A percentile compares a stretch with the other conserved stretches of the same genome.
phyloP scores from a whole-genome alignment of 2,888 invertebrate genomes.

The Morpho helenor region DNA sequence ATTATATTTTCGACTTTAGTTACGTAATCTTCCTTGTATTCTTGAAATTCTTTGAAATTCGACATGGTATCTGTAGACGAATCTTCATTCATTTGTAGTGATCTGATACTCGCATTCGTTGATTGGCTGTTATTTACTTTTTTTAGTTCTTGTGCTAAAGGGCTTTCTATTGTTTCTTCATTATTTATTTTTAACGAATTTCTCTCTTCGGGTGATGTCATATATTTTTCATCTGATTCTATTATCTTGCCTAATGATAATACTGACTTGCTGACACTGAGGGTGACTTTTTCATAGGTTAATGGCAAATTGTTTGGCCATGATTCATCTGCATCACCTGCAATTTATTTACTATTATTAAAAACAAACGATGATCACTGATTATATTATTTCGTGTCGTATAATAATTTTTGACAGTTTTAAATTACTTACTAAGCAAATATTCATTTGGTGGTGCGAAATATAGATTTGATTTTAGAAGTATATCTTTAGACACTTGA shows the following conservation, averaged over 20 bases:
- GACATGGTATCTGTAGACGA: neutral
- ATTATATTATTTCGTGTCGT: too few species aligned
- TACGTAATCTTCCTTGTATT: neutral
- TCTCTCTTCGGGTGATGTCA: constrained; percentile 3
- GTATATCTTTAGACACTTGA: constrained; percentile 8
- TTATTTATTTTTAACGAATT: neutral
- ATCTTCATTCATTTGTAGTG: neutral
- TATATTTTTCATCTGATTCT: constrained; percentile 46
- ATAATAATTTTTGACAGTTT: neutral
- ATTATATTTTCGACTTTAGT: neutral
- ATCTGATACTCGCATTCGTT: neutral
- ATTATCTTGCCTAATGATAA: constrained; percentile 54
- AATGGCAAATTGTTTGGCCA: constrained; percentile 50
- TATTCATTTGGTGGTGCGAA: constrained; percentile 44
- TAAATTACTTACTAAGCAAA: constrained; percentile 49
- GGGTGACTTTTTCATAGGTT: constrained; percentile 41
- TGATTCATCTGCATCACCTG: constrained; percentile 56
- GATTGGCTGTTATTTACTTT: neutral
- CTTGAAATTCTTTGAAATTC: neutral
- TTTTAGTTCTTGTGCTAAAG: neutral
- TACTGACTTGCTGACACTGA: constrained; percentile 53
- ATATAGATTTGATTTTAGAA: constrained; percentile 22
- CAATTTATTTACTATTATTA: constrained; percentile 1
- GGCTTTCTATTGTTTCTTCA: neutral
- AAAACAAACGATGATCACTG: neutral